Conservation (phyloP, 2,113 vertebrate genomes). For the Thinocorus orbignyianus region DNA sequence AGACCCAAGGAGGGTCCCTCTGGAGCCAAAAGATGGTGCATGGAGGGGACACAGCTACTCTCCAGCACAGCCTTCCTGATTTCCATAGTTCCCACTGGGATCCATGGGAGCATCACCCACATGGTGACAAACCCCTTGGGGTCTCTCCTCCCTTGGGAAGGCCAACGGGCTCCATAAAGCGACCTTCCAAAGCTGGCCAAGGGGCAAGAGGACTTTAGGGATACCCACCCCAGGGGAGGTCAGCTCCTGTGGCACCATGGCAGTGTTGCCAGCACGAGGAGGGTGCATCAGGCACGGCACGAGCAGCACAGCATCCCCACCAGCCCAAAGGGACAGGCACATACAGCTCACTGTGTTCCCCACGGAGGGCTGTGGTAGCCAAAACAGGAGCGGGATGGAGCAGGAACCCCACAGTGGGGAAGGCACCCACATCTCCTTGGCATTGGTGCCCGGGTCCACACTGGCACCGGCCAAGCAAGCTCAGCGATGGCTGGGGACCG, state of each 20-base stretch:
- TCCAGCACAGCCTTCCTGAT: accelerated
- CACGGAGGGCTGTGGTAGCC: not conserved
- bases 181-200: not conserved
- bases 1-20: not conserved
- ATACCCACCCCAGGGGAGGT: not conserved
- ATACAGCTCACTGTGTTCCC: accelerated
- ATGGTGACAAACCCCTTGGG: accelerated
- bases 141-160: not conserved
- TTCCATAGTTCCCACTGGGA: not conserved
- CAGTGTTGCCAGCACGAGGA: accelerated
- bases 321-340: not conserved
- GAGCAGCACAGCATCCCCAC: accelerated
- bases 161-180: not conserved
- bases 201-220: not conserved
- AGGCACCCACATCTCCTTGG: not conserved
- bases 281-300: accelerated
- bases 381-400: not conserved
- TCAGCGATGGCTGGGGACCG: not conserved
- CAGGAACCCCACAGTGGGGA: not conserved
- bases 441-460: accelerated
- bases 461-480: not conserved
- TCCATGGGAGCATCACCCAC: accelerated
- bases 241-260: accelerated
- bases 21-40: accelerated
- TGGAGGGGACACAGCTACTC: accelerated